Base-by-base conservation (phyloP, 2,888 invertebrate genomes). In the Xestia c-nigrum region DNA sequence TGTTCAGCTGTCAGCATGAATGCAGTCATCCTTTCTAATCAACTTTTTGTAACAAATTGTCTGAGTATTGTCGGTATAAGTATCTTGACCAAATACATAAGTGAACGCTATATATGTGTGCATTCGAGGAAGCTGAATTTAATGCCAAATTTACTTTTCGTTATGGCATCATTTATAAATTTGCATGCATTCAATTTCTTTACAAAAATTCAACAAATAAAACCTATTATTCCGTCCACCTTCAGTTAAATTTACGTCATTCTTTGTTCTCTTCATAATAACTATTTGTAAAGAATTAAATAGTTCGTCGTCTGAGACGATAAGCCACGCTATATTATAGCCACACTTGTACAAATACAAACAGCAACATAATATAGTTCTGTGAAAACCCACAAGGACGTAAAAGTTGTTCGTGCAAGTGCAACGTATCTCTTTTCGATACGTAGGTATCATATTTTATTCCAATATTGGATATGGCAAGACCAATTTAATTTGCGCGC, bases 321-420 rank as follows among this genome's bases (percentile, higher is more conserved):
- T 76, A 87, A 64, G 70, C 80, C 52, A 71, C 76, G 68, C 52
- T 81, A 73, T 74, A 61, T 66, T 70, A 43, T 46, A 24, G 68
- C 55, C 38, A n/a, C 93, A 94, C 90, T 91, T 94, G 93, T 88
- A 79, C 81, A 92, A 93, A 92, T 84, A 91, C 76, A 85, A 77
- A 83, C 69, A 82, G 80, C 80, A 87, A 83, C 82, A 86, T 83
- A 83, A 55, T 87, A 85, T 84, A 82, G 70, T 83, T 86, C 85
- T 81, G 89, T 90, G 83, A 90, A 89, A 91, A 90, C 87, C 89
- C 85, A 87, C 92, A 92, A 94, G 93, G 93, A 78, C 89, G 89
- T 81, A 85, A 85, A 83, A 84, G 77, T 85, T 84, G 80, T 87
- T 85, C 85, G 72, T 89, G 89, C 88, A 87, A 85, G 76, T 90